Evolutionary conservation across 2,888 invertebrate genomes (phyloP), one percentile per base, ranked within the genome.

Genomic region (Chymomyza caudatula): DNA sequence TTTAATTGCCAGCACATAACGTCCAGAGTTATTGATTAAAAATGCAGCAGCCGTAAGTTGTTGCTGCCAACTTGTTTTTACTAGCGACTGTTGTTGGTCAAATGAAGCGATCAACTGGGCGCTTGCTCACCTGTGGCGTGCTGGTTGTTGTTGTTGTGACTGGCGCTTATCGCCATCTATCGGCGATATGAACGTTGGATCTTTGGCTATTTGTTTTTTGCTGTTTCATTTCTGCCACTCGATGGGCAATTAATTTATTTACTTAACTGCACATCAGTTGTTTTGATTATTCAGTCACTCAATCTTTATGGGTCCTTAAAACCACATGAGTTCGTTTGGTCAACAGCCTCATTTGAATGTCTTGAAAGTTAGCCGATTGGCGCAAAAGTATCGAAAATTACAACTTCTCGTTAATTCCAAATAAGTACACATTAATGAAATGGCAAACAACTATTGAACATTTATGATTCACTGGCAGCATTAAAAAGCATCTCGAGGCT

Each of bases 51-150:
- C 13, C 17, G 42, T 47, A 53, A 67, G 49, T 37, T 51, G 66
- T 57, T 58, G 56, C 55, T 60, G 13, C 57, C 62, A 63, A 69
- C 64, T 69, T 68, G 65, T 69, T 68, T 60, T 57, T 55, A 19
- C 11, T 11, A 54, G 15, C n/a, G 19, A 15, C 17, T 13, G 22
- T 57, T 22, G 42, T 23, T 42, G 53, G 42, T 42, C 64, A 72
- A 75, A 86, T 78, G 72, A 76, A 86, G 78, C 66, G 74, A 74
- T 82, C 79, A 77, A 60, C 51, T 54, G 54, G 60, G 52, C 51
- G 8, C 13, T 37, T 49, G 23, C 53, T 63, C 64, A 44, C 44
- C 53, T 42, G 55, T 54, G 43, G 44, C 29, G 25, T 43, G 23
- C 15, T 6, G 5, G 19, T n/a, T 19, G 43, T 37, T 22, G 29